phyloP scores from a whole-genome alignment of 2,888 invertebrate genomes.

The Cabera pusaria region DNA sequence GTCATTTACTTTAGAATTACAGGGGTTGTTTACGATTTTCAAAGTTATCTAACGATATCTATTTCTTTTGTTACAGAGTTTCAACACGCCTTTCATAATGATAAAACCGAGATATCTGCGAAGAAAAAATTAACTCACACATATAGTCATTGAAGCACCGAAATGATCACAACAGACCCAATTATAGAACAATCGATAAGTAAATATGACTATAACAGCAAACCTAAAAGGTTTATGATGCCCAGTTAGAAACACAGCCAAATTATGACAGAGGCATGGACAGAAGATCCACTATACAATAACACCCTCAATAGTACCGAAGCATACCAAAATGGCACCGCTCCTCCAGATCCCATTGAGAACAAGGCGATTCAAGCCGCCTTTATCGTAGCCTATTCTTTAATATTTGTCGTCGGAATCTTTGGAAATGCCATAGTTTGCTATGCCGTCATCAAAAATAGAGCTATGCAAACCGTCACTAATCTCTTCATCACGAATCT shows the following conservation, averaged over 20 bases:
- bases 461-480: constrained; percentile 96
- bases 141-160: constrained; percentile 15
- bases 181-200: constrained; percentile 33
- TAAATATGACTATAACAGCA: constrained; percentile 53
- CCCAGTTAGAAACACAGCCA: constrained; percentile 54
- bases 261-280: constrained; percentile 71
- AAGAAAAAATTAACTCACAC: no score
- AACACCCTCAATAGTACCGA: constrained; percentile 43
- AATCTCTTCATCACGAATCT: constrained; percentile 96
- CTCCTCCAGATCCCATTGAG: constrained; percentile 81
- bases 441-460: constrained; percentile 92
- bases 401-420: constrained; percentile 91
- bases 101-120: no score
- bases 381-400: constrained; percentile 89
- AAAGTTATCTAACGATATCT: neutral
- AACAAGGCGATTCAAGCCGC: constrained; percentile 87
- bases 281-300: constrained; percentile 49
- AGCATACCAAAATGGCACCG: constrained; percentile 45
- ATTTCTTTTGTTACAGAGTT: constrained; percentile 19
- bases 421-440: constrained; percentile 94
- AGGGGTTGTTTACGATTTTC: no score
- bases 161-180: constrained; percentile 43
- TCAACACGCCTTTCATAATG: no score
- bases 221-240: constrained; percentile 68
- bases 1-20: no score